A percentile compares a stretch with the other conserved stretches of the same genome.
These are phyloP conservation scores for Syngnathus scovelli DNA, from an alignment of 2,113 vertebrate species.

Conservation along the genomic window DNA sequence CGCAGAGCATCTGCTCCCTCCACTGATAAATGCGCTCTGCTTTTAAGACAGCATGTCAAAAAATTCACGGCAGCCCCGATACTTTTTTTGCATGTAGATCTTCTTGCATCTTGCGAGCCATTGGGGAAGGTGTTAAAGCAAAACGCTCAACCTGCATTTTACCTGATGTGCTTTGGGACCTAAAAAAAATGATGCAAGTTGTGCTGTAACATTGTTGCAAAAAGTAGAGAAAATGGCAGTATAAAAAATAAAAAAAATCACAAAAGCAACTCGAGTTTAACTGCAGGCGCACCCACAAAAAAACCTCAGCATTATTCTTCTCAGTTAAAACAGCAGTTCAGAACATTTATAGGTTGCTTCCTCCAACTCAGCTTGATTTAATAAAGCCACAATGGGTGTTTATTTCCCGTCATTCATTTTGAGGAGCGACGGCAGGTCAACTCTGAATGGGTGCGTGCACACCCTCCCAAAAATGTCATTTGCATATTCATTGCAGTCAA, in stretches of 20 bases:
- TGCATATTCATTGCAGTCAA: conserved; percentile 27
- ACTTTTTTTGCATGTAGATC: neutral
- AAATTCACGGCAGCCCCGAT: neutral
- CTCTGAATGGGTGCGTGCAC: neutral
- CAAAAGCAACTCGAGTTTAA: too few relatives aligned
- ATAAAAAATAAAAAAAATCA: neutral
- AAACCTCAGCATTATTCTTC: neutral
- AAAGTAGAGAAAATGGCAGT: neutral
- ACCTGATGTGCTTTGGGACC: neutral
- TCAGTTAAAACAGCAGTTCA: too few relatives aligned
- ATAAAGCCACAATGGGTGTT: neutral
- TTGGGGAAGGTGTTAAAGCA: neutral
- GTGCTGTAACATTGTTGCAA: neutral
- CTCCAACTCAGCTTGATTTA: neutral
- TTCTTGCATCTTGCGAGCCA: neutral
- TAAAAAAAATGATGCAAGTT: neutral
- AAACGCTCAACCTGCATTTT: neutral
- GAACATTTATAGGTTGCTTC: too few relatives aligned
- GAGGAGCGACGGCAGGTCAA: neutral
- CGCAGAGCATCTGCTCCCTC: conserved; percentile 12
- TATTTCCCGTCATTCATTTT: neutral
- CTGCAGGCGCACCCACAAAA: neutral
- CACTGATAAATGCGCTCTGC: neutral
- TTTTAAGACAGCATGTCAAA: neutral
- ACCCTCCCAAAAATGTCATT: conserved; percentile 17